A percentile compares a stretch with the other conserved stretches of the same genome.
Conservation (phyloP, 1,140 invertebrate species). For the Aphaenogaster ashmeadi region DNA sequence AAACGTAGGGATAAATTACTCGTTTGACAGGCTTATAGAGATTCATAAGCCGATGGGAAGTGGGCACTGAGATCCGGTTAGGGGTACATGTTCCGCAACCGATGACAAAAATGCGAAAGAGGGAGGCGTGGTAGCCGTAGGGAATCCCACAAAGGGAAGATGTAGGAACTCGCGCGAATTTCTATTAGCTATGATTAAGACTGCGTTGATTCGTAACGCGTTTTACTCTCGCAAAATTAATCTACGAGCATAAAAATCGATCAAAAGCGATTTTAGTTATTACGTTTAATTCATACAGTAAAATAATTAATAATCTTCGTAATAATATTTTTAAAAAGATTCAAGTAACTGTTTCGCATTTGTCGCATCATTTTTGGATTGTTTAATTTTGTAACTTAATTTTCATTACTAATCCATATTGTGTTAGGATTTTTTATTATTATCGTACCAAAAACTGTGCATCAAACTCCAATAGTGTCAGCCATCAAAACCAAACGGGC, state of each 20-base stretch:
- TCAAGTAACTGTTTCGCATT: neutral
- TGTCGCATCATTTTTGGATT: neutral
- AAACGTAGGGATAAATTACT: slow-evolving; percentile 79
- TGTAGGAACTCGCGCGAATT: neutral
- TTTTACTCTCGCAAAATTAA: neutral
- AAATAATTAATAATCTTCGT: neutral
- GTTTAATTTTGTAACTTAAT: neutral
- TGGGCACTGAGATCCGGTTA: slow-evolving; percentile 68
- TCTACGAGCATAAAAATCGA: neutral
- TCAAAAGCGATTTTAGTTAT: neutral
- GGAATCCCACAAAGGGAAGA: slow-evolving; percentile 22
- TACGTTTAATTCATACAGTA: neutral
- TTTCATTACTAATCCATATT: neutral
- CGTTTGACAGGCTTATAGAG: slow-evolving; percentile 83
- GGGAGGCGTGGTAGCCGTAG: slow-evolving; percentile 65
- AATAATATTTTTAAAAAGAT: neutral
- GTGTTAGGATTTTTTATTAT: neutral
- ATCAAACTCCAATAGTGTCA: neutral
- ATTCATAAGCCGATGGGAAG: slow-evolving; percentile 78
- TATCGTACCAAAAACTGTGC: neutral
- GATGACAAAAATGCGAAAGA: slow-evolving; percentile 68
- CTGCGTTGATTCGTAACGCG: neutral
- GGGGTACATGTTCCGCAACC: slow-evolving; percentile 54
- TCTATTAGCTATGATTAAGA: slow-evolving; percentile 30
- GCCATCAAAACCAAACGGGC: neutral